These are phyloP conservation scores for Sceliomorpha sp. DNA, from an alignment of 2,888 invertebrate species.

Conservation along the genomic window DNA sequence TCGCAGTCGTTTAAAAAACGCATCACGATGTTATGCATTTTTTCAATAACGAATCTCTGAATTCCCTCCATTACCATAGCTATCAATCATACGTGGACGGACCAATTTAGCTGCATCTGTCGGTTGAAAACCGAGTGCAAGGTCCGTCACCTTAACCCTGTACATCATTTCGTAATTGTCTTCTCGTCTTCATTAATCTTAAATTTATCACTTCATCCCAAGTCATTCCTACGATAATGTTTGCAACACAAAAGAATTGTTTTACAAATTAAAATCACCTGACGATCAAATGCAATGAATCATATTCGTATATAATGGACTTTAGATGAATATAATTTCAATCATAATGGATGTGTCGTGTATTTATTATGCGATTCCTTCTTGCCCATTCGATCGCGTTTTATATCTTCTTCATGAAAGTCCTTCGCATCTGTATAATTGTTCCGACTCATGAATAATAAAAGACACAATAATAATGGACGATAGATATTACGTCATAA, in stretches of 20 bases:
- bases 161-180: constrained; percentile 44
- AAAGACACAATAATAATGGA: no score
- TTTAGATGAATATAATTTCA: no score
- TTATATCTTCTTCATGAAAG: no score
- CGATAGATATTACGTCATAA: no score
- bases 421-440: no score
- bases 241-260: constrained; percentile 5
- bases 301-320: no score
- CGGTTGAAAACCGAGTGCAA: constrained; percentile 30
- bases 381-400: no score
- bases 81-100: constrained; percentile 52
- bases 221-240: background rate
- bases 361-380: no score
- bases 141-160: constrained; percentile 24
- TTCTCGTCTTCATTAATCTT: constrained; percentile 53
- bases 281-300: no score
- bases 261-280: constrained; percentile 2
- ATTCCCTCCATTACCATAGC: constrained; percentile 45
- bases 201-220: constrained; percentile 34
- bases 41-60: constrained; percentile 37
- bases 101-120: constrained; percentile 45
- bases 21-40: constrained; percentile 24
- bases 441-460: no score
- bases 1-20: no score
- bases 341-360: no score